Evolutionary conservation across 2,113 vertebrate genomes (phyloP).

Genomic region (Miniopterus natalensis): DNA sequence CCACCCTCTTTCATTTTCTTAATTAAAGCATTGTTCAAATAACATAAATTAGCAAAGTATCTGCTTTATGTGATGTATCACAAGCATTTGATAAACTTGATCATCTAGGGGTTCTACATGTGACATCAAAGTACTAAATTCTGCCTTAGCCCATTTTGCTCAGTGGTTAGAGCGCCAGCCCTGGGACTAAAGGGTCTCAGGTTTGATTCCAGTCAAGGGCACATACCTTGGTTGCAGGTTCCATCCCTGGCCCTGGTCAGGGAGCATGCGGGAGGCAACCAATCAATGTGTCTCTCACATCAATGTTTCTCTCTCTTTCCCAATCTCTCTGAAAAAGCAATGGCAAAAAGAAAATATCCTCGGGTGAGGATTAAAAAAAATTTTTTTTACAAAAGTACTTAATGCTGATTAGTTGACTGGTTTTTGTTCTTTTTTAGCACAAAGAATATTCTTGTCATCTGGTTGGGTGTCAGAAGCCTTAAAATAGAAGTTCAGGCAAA

Average conservation of each 20-base stretch:
- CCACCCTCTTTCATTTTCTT: neutral
- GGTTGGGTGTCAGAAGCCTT: neutral
- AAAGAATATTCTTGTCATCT: slow-evolving; percentile 9
- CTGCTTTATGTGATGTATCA: neutral
- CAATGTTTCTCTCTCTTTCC: too few species aligned
- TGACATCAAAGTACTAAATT: slow-evolving; percentile 27
- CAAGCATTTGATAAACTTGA: neutral
- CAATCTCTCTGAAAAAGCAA: too few species aligned
- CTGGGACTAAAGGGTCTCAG: too few species aligned
- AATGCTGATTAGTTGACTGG: neutral
- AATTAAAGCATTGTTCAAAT: slow-evolving; percentile 24
- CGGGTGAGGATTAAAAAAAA: too few species aligned
- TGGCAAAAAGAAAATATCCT: too few species aligned
- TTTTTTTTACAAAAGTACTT: neutral
- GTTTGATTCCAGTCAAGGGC: too few species aligned
- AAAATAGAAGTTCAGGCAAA: slow-evolving; percentile 40
- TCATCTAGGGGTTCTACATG: neutral
- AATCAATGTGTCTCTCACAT: too few species aligned
- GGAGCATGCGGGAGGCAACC: too few species aligned
- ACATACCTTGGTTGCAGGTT: too few species aligned
- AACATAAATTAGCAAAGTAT: neutral
- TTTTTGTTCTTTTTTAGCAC: neutral
- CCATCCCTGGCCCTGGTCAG: too few species aligned
- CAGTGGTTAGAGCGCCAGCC: too few species aligned
- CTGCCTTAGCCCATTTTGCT: too few species aligned